Base-by-base conservation (phyloP, 2,888 invertebrate genomes). In the Eristalis pertinax region DNA sequence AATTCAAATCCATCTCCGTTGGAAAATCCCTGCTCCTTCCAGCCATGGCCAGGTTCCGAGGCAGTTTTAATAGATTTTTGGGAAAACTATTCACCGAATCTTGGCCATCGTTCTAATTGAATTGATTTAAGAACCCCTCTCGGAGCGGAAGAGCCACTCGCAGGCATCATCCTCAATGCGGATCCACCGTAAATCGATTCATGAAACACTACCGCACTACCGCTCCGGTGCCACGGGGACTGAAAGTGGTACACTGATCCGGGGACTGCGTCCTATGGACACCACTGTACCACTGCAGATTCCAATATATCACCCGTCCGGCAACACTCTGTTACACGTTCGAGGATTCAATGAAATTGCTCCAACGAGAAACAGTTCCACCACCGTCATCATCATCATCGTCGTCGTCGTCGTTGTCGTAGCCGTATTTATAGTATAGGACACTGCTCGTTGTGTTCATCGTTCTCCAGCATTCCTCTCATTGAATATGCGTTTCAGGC, bases 291-390 rank as follows among this genome's bases (percentile, higher is more conserved):
- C 69, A 86, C 74, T 86, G 86, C 86, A 86, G 86, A 86, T 82
- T 83, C 78, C 75, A 82, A 86, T 86, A 86, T 86, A 86, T 86
- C 86, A 86, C 78, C 78, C 74, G 74, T 74, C 70, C 78, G 72
- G 78, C 56, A 82, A 74, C 74, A 86, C 82, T 74, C 78, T 86
- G 86, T 86, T 72, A 86, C 82, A 86, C 86, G 74, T 83, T 83
- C 81, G 82, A 86, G 78, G 75, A 86, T 86, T 86, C 86, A 83
- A 83, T 83, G 72, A 86, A 86, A 86, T 74, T 65, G 50, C 10
- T 35, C 24, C 29, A n/a, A 64, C 58, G 62, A 67, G 43, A 35
- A 67, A 41, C 69, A 64, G 32, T 64, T 64, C 41, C 73, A 72
- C 62, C 67, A 79, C 64, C 79, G 69, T 69, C 82, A 77, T 64